Evolutionary conservation across 2,888 invertebrate species (phyloP).

Genomic region (Ichneumoninae sp.): DNA sequence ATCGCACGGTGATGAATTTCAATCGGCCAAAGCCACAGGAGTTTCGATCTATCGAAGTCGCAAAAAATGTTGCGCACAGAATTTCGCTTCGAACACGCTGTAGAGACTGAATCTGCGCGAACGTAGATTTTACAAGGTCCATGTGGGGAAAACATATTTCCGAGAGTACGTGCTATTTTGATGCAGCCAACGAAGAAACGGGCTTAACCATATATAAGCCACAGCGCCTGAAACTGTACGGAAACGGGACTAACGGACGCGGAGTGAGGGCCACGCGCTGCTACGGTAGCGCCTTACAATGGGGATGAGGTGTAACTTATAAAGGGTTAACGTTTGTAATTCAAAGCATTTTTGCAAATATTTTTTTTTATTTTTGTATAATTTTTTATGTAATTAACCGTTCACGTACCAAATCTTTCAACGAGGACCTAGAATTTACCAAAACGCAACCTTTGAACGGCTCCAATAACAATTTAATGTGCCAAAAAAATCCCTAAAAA

Average conservation of each 20-base stretch:
- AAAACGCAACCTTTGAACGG: too few relatives aligned
- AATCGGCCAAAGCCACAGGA: conserved; percentile 28
- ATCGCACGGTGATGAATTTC: conserved; percentile 51
- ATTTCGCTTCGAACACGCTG: not conserved
- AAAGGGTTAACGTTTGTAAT: too few relatives aligned
- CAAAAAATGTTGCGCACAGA: conserved; percentile 4
- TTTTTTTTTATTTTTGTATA: not conserved
- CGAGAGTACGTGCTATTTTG: not conserved
- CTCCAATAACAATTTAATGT: too few relatives aligned
- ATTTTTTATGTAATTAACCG: not conserved
- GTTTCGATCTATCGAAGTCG: conserved; percentile 46
- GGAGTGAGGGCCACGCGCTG: too few relatives aligned
- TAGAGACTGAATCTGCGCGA: not conserved
- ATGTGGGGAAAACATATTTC: not conserved
- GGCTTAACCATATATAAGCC: not conserved
- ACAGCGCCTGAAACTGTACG: too few relatives aligned
- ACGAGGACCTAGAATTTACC: too few relatives aligned
- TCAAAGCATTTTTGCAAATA: not conserved
- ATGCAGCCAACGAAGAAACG: not conserved
- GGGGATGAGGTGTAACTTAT: too few relatives aligned
- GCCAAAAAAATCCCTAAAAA: too few relatives aligned
- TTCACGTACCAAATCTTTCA: not conserved
- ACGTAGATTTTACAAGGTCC: not conserved
- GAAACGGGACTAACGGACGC: too few relatives aligned
- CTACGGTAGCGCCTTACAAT: too few relatives aligned